Percentiles rank a stretch among this genome's conserved stretches.
Evolutionary conservation across 2,888 invertebrate species (phyloP).

Genomic region (Minunthozetes semirufus): DNA sequence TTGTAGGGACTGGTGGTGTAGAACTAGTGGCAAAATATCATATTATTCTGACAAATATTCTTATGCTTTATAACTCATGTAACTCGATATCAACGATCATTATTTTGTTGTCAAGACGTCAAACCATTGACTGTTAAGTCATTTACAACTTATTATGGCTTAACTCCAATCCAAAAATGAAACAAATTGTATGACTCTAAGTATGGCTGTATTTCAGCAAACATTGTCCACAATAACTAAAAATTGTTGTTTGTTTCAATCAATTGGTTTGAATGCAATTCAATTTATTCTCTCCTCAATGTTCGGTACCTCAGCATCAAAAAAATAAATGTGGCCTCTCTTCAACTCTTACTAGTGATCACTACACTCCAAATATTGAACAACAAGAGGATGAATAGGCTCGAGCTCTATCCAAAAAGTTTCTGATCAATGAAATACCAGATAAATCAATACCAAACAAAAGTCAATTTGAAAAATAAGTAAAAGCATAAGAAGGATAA

Average conservation of each 20-base stretch:
- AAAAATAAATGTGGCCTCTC: no score
- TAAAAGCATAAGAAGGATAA: no score
- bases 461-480: no score
- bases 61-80: conserved; percentile 6
- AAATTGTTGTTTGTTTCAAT: not conserved
- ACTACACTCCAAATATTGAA: no score
- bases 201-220: not conserved
- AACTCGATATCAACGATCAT: conserved; percentile 9
- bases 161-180: not conserved
- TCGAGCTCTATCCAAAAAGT: no score
- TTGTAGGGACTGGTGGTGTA: not conserved
- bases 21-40: not conserved
- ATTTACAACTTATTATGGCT: not conserved
- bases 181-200: not conserved
- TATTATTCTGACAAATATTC: conserved; percentile 12
- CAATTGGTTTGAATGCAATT: not conserved
- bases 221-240: not conserved
- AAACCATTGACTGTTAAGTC: conserved; percentile 5
- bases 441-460: no score
- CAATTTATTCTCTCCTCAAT: not conserved
- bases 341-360: no score
- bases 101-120: conserved; percentile 8
- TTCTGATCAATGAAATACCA: no score
- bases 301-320: not conserved
- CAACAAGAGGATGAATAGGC: no score